Evolutionary conservation across 2,113 vertebrate species (phyloP), one percentile per base, ranked within the genome.

Genomic region (Seriola aureovittata): DNA sequence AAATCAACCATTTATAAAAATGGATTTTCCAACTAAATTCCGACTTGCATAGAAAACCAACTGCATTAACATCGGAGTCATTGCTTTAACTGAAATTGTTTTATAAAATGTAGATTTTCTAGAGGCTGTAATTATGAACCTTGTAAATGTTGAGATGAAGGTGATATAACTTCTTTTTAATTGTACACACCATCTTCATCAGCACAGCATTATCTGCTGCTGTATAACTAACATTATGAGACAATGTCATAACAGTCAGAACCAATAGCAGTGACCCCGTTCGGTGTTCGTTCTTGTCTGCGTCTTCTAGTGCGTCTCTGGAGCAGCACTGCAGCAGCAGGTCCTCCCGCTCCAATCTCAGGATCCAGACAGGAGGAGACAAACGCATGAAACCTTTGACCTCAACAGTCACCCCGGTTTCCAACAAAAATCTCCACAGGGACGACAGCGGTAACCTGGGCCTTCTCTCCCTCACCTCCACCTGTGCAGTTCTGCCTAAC

Each of bases 281-380:
- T 21, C 36, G 17, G 32, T 59, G 9, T 6, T 58, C 3, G 62
- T 34, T 25, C 16, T 0, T 8, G 4, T 71, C 16, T 68, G 10
- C 19, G 10, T 60, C 32, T 32, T 52, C 10, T 36, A 83, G 78
- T 3, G 8, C 14, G 21, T 63, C 58, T 32, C 23, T 13, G 23
- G n/a, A 71, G 60, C 65, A 42, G 46, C 19, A 6, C 23, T 16
- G 11, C 42, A 68, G 73, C 48, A 64, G 48, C 42, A 57, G 11
- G 8, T 67, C 57, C 12, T 67, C 58, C 64, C 19, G 14, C 25
- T 65, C 71, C 2, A 50, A 55, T 68, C 48, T 36, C 63, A 67
- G 38, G 1, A 11, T 21, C 13, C 71, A 48, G 21, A 71, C 25
- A 42, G 60, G 34, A 57, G 8, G 11, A 42, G 34, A 60, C 48